Evolutionary conservation across 2,888 invertebrate species (phyloP), one percentile per base, ranked within the genome.

Genomic region (Lacanobia wlatinum): DNA sequence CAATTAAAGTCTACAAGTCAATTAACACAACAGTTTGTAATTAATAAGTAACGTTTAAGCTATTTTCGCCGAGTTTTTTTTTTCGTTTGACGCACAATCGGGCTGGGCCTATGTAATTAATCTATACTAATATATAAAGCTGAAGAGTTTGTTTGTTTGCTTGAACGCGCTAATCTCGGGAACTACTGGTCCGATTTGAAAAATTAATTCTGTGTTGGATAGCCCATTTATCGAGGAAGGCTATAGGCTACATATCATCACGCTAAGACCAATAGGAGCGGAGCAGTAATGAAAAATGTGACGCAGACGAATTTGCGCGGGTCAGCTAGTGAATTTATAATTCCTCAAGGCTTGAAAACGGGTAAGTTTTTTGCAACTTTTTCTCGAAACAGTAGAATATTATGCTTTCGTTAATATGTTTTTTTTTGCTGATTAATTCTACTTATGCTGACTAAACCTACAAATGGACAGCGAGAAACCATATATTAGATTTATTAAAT

Each of bases 1-100:
- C 75, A 84, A 83, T 84, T 78, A 73, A 76, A 61, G 16, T 69
- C 55, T 71, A 73, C 71, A n/a, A 73, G 73, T 76, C 73, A 70
- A 83, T 84, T 83, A 79, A 69, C 75, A 66, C 43, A 64, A 65
- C 63, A 50, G 67, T 68, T 61, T 21, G 61, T 67, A 85, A 79
- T 82, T 76, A 73, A n/a, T n/a, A n/a, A n/a, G 64, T 23, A 73
- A n/a, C 71, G 67, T 76, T 82, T 73, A 76, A 46, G 28, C 38
- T 58, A 34, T 67, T 53, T 78, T 46, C 28, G 55, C 18, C 50
- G 23, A 0, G 10, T 18, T 46, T 48, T 59, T 58, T 66, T 78
- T 78, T 71, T 60, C 43, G 12, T 34, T 46, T 16, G n/a, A 61
- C 48, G 53, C 43, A 55, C 23, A 50, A 53, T 48, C 23, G 9